These are phyloP conservation scores for Caenorhabditis sp. DNA, from an alignment of 2,888 invertebrate species.

Conservation along the genomic window DNA sequence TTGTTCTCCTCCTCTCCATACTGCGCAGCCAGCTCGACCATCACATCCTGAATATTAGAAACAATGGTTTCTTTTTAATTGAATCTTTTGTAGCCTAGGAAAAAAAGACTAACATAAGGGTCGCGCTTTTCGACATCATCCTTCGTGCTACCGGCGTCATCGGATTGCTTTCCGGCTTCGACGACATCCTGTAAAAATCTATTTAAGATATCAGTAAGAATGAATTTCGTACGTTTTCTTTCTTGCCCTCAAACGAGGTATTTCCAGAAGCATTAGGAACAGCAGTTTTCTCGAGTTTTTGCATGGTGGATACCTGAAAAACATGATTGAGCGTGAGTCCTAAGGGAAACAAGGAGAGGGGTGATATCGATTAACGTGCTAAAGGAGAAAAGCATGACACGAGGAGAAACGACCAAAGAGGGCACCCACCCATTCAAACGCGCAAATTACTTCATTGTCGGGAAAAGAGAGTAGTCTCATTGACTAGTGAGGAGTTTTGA, in stretches of 20 bases:
- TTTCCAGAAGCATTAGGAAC: no score
- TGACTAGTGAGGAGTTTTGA: no score
- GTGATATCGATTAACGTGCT: background rate
- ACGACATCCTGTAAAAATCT: background rate
- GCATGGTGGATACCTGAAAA: no score
- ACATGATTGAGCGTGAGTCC: no score
- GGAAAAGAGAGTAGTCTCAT: no score
- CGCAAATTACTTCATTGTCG: background rate
- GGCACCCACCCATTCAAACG: no score
- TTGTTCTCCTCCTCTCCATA: conserved; percentile 11
- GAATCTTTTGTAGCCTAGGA: background rate
- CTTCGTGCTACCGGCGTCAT: background rate
- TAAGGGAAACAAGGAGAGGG: background rate
- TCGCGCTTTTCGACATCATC: background rate
- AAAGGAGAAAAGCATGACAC: no score
- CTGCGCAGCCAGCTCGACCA: conserved; percentile 10
- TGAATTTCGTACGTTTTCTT: no score
- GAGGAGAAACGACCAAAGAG: no score
- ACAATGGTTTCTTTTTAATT: no score
- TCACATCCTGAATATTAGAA: conserved; percentile 7
- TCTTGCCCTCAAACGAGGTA: no score
- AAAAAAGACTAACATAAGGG: background rate
- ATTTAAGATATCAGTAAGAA: background rate
- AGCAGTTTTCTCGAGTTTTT: no score
- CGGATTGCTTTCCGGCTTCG: background rate